Conservation (phyloP, 2,797 vertebrate species). For the Pseudomugil gertrudae region DNA sequence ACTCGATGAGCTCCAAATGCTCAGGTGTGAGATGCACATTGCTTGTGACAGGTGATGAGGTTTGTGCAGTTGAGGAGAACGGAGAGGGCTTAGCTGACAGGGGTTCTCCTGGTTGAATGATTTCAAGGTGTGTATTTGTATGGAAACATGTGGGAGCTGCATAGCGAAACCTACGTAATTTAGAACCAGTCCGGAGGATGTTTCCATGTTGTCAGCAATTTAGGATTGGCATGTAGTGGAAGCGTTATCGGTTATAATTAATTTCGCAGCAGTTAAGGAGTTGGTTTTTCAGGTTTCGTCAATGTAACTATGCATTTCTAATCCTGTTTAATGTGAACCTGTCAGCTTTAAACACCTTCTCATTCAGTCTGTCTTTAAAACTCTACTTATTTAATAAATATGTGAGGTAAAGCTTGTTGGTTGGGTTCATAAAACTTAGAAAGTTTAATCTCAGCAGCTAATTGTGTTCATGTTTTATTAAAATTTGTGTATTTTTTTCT, state of each 20-base stretch:
- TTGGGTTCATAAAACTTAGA: conserved; percentile 10
- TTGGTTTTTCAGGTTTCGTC: conserved; percentile 35
- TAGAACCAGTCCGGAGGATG: conserved; percentile 46
- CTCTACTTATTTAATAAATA: not conserved
- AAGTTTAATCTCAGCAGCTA: conserved; percentile 9
- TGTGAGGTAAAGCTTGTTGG: conserved; percentile 16
- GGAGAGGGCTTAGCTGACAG: conserved; percentile 30
- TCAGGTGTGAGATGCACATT: conserved; percentile 52
- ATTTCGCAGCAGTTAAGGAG: conserved; percentile 6
- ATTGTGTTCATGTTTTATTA: not conserved
- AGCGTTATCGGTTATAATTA: conserved; percentile 16
- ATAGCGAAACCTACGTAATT: conserved; percentile 41
- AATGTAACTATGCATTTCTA: conserved; percentile 25
- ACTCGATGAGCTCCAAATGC: conserved; percentile 67
- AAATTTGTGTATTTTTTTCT: conserved; percentile 5
- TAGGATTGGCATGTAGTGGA: conserved; percentile 41
- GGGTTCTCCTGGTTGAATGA: conserved; percentile 48
- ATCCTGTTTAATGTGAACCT: conserved; percentile 51
- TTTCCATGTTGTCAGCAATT: conserved; percentile 50
- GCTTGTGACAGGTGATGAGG: conserved; percentile 69
- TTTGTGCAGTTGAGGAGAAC: conserved; percentile 41
- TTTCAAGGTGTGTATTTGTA: conserved; percentile 70
- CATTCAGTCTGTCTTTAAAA: conserved; percentile 31
- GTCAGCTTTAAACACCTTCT: conserved; percentile 25
- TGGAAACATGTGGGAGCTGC: conserved; percentile 51